Conservation (phyloP, 2,113 vertebrate genomes). For the Stegastes partitus region DNA sequence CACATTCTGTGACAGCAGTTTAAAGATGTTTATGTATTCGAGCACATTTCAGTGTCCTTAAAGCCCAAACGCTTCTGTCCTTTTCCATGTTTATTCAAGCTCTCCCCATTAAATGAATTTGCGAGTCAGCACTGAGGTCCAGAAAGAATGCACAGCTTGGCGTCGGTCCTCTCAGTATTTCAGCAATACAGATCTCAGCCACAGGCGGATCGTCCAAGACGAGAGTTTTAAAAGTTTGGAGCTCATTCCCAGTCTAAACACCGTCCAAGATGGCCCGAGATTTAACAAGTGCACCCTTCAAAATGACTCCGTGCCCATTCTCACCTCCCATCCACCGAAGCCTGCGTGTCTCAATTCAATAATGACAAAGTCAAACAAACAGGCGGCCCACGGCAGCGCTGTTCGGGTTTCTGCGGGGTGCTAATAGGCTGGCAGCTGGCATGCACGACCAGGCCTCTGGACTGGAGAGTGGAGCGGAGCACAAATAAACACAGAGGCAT, state of each 20-base stretch:
- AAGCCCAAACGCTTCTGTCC: constrained; percentile 39
- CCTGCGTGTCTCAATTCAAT: constrained; percentile 64
- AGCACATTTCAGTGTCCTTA: constrained; percentile 34
- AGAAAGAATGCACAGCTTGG: constrained; percentile 65
- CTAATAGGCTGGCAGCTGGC: constrained; percentile 75
- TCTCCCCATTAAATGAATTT: constrained; percentile 57
- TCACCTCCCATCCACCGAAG: constrained; percentile 47
- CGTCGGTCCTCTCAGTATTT: constrained; percentile 45
- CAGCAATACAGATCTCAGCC: constrained; percentile 46
- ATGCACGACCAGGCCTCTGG: constrained; percentile 55
- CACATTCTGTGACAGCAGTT: constrained; percentile 13
- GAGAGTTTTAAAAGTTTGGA: constrained; percentile 47
- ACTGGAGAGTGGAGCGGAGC: constrained; percentile 50
- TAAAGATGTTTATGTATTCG: constrained; percentile 20
- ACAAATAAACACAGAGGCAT: constrained; percentile 80
- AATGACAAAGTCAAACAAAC: constrained; percentile 80
- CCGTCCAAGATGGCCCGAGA: constrained; percentile 37
- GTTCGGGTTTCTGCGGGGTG: constrained; percentile 62
- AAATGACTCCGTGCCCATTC: constrained; percentile 49
- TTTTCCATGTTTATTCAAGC: constrained; percentile 64
- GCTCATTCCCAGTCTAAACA: constrained; percentile 71
- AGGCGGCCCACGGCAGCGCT: constrained; percentile 39
- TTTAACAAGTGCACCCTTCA: constrained; percentile 75
- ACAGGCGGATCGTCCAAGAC: constrained; percentile 47
- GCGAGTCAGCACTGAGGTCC: constrained; percentile 71